These are phyloP conservation scores for Eubasilissa regina DNA, from an alignment of 1,140 invertebrate species.

Conservation along the genomic window DNA sequence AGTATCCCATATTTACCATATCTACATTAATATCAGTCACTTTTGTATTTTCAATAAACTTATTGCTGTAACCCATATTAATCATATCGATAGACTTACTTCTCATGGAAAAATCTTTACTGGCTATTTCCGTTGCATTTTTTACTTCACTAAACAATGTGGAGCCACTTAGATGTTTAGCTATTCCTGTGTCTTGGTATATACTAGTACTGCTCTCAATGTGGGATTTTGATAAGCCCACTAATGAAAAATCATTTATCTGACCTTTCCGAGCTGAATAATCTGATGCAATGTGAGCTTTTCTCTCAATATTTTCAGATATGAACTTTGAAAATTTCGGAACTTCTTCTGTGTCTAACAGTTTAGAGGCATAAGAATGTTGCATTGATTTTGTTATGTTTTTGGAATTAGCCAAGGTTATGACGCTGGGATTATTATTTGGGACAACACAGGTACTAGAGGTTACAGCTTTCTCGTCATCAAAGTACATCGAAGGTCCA, in stretches of 20 bases:
- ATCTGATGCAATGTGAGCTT: conserved; percentile 14
- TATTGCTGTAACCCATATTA: conserved; percentile 63
- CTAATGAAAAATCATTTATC: conserved; percentile 34
- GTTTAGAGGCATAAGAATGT: conserved; percentile 13
- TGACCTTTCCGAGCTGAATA: conserved; percentile 31
- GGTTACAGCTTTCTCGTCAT: conserved; percentile 6
- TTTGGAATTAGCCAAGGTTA: conserved; percentile 38
- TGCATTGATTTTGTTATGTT: conserved; percentile 22
- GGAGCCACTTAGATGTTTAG: conserved; percentile 11
- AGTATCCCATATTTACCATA: conserved; percentile 71
- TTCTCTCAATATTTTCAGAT: conserved; percentile 2
- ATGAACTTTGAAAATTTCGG: not conserved
- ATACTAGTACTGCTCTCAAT: conserved; percentile 8
- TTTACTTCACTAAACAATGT: conserved; percentile 25
- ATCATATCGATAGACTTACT: conserved; percentile 62
- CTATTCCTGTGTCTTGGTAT: conserved; percentile 6
- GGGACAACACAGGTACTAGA: conserved; percentile 17
- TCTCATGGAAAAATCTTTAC: conserved; percentile 25
- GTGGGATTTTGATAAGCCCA: conserved; percentile 21
- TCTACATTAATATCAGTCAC: conserved; percentile 62
- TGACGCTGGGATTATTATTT: conserved; percentile 47
- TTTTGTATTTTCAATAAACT: conserved; percentile 42
- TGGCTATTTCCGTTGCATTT: conserved; percentile 26
- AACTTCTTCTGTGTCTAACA: not conserved
- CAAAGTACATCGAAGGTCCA: conserved; percentile 22